phyloP scores from a whole-genome alignment of 2,113 vertebrate genomes.

The Menura novaehollandiae region DNA sequence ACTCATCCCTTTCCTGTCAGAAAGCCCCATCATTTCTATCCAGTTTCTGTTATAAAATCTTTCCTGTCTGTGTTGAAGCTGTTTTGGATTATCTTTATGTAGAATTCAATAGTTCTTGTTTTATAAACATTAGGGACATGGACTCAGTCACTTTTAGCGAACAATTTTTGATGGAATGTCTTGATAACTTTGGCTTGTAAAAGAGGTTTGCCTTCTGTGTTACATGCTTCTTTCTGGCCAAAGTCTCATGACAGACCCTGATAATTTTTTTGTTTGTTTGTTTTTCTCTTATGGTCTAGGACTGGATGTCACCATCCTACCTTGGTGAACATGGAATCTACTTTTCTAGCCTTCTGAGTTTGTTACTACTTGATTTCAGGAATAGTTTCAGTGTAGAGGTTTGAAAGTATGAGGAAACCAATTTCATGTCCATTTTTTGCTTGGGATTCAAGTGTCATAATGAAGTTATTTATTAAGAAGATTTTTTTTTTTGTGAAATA shows the following conservation, averaged over 20 bases:
- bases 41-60: neutral
- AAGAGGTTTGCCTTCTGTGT: neutral
- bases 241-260: neutral
- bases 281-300: neutral
- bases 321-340: neutral
- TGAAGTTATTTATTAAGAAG: neutral
- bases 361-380: neutral
- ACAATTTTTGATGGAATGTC: neutral
- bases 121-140: neutral
- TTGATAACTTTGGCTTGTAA: neutral
- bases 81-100: neutral
- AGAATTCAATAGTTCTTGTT: neutral
- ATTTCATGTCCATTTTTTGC: neutral
- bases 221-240: neutral
- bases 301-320: neutral
- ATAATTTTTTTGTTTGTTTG: neutral
- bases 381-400: neutral
- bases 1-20: neutral
- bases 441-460: neutral
- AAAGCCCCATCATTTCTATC: neutral
- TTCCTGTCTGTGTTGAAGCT: neutral
- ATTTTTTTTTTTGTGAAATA: neutral
- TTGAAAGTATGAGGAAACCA: neutral
- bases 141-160: neutral
- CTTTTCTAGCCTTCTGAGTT: neutral